Percentiles rank a stretch among this genome's conserved stretches.
Conservation (phyloP, 2,113 vertebrate genomes). For the Mustela lutreola region DNA sequence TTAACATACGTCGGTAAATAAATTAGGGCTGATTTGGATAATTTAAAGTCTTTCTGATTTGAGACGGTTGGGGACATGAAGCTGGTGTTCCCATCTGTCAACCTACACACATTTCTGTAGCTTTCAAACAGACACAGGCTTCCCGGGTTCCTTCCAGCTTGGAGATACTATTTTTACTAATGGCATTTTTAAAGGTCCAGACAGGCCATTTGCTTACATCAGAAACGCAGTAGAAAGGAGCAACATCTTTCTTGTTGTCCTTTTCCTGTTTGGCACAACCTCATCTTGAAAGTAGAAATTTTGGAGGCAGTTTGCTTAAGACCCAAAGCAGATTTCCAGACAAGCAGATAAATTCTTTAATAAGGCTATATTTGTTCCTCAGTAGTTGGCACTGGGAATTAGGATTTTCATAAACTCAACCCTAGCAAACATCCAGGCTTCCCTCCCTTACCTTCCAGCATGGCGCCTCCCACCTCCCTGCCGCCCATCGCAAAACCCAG, state of each 20-base stretch:
- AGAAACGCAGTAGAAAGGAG: constrained; percentile 45
- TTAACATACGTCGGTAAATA: background rate
- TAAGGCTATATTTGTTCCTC: constrained; percentile 32
- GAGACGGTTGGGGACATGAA: background rate
- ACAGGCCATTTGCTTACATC: background rate
- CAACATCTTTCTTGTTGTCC: background rate
- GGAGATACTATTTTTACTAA: constrained; percentile 59
- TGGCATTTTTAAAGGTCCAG: constrained; percentile 59
- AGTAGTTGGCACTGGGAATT: constrained; percentile 4
- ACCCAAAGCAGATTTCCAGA: constrained; percentile 7
- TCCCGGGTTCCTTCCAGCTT: background rate
- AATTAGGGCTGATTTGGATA: background rate
- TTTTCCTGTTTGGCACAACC: constrained; percentile 58
- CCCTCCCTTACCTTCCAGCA: background rate
- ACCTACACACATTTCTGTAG: constrained; percentile 11
- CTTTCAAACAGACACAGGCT: constrained; percentile 51
- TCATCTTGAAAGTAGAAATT: constrained; percentile 30
- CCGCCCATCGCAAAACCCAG: background rate
- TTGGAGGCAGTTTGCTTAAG: constrained; percentile 34
- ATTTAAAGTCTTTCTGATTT: background rate
- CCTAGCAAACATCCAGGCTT: background rate
- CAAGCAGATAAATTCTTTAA: background rate
- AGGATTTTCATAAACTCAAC: constrained; percentile 17
- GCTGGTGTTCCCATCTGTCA: background rate
- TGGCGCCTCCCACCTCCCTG: background rate